Evolutionary conservation across 2,797 vertebrate genomes (phyloP).

Genomic region (Salmo trutta): DNA sequence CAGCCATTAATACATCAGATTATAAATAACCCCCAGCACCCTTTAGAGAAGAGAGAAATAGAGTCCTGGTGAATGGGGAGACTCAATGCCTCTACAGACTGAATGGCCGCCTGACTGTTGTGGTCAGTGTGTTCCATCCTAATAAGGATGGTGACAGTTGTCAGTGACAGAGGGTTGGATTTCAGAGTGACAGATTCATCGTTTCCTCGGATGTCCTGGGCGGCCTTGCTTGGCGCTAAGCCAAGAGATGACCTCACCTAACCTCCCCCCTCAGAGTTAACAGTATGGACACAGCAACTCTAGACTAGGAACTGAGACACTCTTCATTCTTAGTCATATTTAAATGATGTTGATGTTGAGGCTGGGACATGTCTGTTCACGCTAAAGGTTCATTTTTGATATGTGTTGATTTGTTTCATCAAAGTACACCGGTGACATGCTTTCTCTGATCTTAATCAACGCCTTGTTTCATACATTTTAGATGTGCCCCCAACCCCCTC

Average conservation of each 20-base stretch:
- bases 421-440: too few species aligned
- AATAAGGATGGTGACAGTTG: neutral
- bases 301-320: neutral
- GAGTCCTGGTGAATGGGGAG: neutral
- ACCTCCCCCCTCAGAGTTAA: neutral
- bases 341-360: too few species aligned
- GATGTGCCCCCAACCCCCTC: too few species aligned
- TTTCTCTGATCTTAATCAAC: too few species aligned
- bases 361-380: too few species aligned
- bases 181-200: neutral
- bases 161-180: neutral
- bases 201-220: neutral
- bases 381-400: too few species aligned
- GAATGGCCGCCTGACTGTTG: neutral
- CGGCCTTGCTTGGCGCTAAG: neutral
- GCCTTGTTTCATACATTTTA: too few species aligned
- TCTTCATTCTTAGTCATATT: neutral
- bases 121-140: neutral
- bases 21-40: neutral
- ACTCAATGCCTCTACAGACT: neutral
- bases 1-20: neutral
- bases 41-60: neutral
- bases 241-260: neutral
- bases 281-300: neutral
- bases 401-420: too few species aligned